Evolutionary conservation across 2,888 invertebrate genomes (phyloP).

Genomic region (Tipula helvola): DNA sequence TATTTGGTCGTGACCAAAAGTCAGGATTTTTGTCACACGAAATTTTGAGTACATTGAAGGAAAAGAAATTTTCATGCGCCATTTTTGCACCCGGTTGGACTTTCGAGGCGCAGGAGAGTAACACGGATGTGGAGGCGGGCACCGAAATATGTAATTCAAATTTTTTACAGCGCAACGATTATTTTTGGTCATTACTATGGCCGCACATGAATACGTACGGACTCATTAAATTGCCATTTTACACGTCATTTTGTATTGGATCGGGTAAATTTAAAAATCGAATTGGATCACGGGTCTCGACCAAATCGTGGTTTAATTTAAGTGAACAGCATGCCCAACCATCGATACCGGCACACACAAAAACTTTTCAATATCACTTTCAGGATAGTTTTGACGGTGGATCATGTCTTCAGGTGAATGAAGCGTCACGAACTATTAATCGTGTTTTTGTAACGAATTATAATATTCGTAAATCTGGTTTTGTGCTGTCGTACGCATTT

Average conservation of each 20-base stretch:
- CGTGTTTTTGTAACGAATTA: background rate
- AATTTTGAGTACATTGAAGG: slow-evolving; percentile 43
- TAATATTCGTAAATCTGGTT: background rate
- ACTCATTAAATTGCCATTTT: slow-evolving; percentile 49
- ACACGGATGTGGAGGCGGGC: slow-evolving; percentile 23
- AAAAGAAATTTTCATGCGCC: slow-evolving; percentile 66
- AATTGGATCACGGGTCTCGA: slow-evolving; percentile 15
- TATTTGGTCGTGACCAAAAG: slow-evolving; percentile 85
- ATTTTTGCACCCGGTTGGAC: slow-evolving; percentile 96
- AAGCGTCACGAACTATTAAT: background rate
- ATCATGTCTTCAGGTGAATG: slow-evolving; percentile 25
- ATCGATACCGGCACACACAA: slow-evolving; percentile 26
- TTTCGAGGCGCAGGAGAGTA: slow-evolving; percentile 49
- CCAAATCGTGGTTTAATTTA: slow-evolving; percentile 45
- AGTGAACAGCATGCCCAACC: slow-evolving; percentile 48
- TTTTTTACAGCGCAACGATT: slow-evolving; percentile 53
- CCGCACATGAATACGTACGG: slow-evolving; percentile 57
- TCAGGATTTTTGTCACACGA: slow-evolving; percentile 71
- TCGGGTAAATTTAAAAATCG: slow-evolving; percentile 42
- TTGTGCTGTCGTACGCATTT: background rate
- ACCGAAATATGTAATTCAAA: slow-evolving; percentile 25
- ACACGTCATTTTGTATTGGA: slow-evolving; percentile 70
- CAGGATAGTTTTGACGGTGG: slow-evolving; percentile 42
- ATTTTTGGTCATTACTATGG: slow-evolving; percentile 64
- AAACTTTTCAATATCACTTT: slow-evolving; percentile 22